phyloP scores from a whole-genome alignment of 2,113 vertebrate species.

The Elephantulus edwardii region DNA sequence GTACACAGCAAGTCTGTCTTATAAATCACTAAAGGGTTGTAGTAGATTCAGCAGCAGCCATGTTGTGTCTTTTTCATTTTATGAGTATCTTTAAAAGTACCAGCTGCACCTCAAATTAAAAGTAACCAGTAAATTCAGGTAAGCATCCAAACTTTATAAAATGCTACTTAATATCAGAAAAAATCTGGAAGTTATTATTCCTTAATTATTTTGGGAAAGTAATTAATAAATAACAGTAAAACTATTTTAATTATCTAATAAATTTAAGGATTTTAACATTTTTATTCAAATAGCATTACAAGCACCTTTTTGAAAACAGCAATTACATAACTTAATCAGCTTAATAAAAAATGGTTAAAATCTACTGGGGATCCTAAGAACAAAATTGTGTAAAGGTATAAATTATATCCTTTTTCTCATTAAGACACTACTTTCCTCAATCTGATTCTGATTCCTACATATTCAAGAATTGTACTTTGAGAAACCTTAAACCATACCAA shows the following conservation, averaged over 20 bases:
- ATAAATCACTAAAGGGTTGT: too few relatives aligned
- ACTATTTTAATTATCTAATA: slow-evolving; percentile 7
- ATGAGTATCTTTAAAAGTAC: slow-evolving; percentile 16
- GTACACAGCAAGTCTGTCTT: too few relatives aligned
- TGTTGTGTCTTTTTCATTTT: too few relatives aligned
- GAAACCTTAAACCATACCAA: background rate
- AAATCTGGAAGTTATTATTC: background rate
- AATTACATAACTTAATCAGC: background rate
- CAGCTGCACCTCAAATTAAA: slow-evolving; percentile 47
- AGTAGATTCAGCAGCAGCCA: too few relatives aligned
- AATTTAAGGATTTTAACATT: background rate
- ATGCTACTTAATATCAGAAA: background rate
- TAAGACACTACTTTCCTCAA: background rate
- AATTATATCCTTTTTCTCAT: background rate
- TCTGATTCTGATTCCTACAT: background rate
- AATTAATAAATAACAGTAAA: background rate
- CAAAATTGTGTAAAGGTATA: background rate
- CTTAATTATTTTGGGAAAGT: slow-evolving; percentile 21
- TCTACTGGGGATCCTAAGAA: background rate
- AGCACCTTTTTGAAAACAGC: background rate
- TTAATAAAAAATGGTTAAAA: slow-evolving; percentile 1
- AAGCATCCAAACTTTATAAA: slow-evolving; percentile 34
- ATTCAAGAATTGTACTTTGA: background rate
- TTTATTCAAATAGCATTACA: background rate
- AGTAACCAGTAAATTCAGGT: slow-evolving; percentile 3